Evolutionary conservation across 2,113 vertebrate species (phyloP).

Genomic region (Passerina amoena): DNA sequence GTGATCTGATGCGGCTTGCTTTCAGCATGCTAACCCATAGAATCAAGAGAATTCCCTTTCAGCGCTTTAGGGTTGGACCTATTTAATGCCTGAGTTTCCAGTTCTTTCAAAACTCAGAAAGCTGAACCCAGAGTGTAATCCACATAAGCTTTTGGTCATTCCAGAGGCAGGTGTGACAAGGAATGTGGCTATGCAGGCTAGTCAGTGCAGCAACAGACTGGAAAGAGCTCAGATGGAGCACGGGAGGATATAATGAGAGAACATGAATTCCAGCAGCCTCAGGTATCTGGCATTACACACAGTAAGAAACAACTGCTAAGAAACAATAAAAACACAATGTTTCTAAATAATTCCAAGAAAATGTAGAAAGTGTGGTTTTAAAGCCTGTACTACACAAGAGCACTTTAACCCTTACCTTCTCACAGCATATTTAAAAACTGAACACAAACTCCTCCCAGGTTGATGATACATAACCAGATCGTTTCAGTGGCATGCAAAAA

Average conservation of each 20-base stretch:
- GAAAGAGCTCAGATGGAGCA: neutral
- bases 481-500: neutral
- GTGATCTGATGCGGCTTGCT: neutral
- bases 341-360: neutral
- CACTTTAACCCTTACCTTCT: neutral
- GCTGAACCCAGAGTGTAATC: neutral
- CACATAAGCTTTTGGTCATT: neutral
- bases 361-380: neutral
- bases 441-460: neutral
- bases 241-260: neutral
- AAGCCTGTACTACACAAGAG: neutral
- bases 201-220: fast-evolving
- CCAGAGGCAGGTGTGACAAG: neutral
- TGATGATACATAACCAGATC: neutral
- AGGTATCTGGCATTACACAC: neutral
- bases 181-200: neutral
- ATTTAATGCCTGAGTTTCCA: neutral
- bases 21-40: fast-evolving
- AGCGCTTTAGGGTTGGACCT: neutral
- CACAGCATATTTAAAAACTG: neutral
- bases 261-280: neutral
- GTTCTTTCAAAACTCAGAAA: neutral
- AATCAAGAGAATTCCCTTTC: neutral
- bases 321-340: neutral
- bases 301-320: neutral